Percentiles rank a stretch among this genome's conserved stretches.
Evolutionary conservation across 2,113 vertebrate genomes (phyloP).

Genomic region (Myiozetetes cayanensis): DNA sequence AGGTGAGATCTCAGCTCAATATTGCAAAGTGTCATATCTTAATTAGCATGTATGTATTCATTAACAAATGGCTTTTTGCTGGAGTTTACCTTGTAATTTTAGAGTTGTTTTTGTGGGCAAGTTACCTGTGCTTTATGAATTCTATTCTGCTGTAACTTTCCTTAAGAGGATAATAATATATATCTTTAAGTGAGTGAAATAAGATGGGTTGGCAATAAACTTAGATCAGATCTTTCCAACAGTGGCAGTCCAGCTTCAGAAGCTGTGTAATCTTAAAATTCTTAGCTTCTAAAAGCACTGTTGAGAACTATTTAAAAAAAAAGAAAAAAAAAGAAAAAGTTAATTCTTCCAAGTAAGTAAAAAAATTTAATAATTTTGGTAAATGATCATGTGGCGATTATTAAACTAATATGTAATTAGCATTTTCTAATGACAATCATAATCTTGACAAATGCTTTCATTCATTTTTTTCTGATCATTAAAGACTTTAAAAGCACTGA

Average conservation of each 20-base stretch:
- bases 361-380: constrained; percentile 50
- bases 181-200: neutral
- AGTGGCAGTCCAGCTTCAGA: neutral
- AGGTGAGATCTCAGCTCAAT: neutral
- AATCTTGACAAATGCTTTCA: constrained; percentile 63
- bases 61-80: neutral
- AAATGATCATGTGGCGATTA: constrained; percentile 60
- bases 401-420: constrained; percentile 67
- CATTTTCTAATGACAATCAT: constrained; percentile 63
- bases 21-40: neutral
- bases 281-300: neutral
- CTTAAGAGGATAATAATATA: neutral
- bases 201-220: neutral
- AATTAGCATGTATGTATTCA: neutral
- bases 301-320: neutral
- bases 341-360: constrained; percentile 37
- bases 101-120: neutral
- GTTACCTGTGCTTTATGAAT: neutral
- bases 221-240: neutral
- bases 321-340: neutral
- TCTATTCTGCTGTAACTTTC: neutral
- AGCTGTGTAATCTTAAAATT: neutral
- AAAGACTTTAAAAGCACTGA: constrained; percentile 66
- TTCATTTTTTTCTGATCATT: constrained; percentile 60
- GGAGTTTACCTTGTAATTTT: neutral